Percentiles rank a stretch among this genome's conserved stretches.
These are phyloP conservation scores for Dinomys branickii DNA, from an alignment of 2,113 vertebrate genomes.

Conservation along the genomic window DNA sequence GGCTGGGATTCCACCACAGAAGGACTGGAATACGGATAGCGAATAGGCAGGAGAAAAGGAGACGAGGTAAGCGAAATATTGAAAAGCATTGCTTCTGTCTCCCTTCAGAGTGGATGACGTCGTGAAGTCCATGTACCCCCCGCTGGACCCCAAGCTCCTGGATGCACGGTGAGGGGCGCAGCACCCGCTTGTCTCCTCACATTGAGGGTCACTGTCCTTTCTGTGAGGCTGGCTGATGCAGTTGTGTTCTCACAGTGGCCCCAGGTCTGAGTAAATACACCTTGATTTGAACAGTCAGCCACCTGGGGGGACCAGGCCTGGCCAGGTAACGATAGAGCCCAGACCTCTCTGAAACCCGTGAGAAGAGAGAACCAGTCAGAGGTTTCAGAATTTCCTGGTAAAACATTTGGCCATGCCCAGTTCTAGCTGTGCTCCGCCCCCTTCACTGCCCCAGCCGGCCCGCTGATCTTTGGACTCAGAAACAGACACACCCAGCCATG, in stretches of 20 bases:
- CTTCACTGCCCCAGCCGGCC: accelerated
- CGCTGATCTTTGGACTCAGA: background rate
- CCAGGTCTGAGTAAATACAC: background rate
- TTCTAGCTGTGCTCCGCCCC: background rate
- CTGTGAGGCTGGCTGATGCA: background rate
- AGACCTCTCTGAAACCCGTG: background rate
- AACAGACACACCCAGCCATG: background rate
- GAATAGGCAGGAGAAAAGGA: background rate
- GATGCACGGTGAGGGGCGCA: conserved; percentile 89
- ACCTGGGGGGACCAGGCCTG: background rate
- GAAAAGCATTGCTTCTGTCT: background rate
- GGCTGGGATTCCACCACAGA: background rate
- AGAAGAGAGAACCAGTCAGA: background rate
- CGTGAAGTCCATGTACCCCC: conserved; percentile 97
- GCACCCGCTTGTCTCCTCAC: accelerated
- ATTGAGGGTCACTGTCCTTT: accelerated
- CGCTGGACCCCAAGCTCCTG: conserved; percentile 95
- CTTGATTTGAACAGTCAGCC: background rate
- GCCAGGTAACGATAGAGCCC: background rate
- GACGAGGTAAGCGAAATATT: background rate
- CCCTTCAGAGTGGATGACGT: conserved; percentile 94
- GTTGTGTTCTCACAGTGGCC: background rate
- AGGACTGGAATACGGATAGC: background rate
- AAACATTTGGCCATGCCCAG: background rate
- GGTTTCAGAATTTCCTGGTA: background rate